Conservation (phyloP, 1,140 invertebrate species). For the Drosophila eugracilis region DNA sequence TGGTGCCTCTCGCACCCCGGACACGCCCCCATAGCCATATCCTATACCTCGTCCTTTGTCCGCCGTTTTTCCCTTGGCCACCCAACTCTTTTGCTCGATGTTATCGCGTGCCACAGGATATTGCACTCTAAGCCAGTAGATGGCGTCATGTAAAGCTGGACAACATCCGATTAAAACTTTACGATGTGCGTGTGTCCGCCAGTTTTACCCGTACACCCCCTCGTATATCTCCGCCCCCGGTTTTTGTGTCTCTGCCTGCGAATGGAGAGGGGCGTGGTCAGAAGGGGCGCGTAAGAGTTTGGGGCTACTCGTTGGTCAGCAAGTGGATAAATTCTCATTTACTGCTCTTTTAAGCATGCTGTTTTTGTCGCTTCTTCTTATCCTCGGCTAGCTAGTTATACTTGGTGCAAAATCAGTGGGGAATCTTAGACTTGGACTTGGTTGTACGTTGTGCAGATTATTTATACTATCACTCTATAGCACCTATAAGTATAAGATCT, state of each 20-base stretch:
- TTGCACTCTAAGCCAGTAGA: conserved; percentile 83
- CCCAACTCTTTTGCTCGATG: conserved; percentile 61
- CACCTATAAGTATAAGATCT: too few species aligned
- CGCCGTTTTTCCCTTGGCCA: conserved; percentile 9
- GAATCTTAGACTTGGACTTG: conserved; percentile 7
- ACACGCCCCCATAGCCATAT: background rate
- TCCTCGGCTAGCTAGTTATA: conserved; percentile 47
- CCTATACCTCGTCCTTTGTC: conserved; percentile 14
- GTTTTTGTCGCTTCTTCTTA: conserved; percentile 68
- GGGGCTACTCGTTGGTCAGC: conserved; percentile 57
- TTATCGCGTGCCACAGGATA: conserved; percentile 84
- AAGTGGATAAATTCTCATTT: conserved; percentile 84
- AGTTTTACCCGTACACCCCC: conserved; percentile 14
- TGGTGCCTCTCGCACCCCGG: conserved; percentile 2
- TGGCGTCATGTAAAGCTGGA: conserved; percentile 82
- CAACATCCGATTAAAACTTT: conserved; percentile 84
- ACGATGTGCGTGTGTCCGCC: conserved; percentile 78
- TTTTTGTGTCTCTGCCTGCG: conserved; percentile 27
- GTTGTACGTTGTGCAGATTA: background rate
- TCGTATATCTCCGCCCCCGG: background rate
- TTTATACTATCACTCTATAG: too few species aligned
- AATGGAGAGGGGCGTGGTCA: conserved; percentile 5
- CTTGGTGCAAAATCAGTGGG: background rate
- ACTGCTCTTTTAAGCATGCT: conserved; percentile 84
- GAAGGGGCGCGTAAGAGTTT: background rate